Evolutionary conservation across 2,888 invertebrate genomes (phyloP).

Genomic region (Hesperia comma): DNA sequence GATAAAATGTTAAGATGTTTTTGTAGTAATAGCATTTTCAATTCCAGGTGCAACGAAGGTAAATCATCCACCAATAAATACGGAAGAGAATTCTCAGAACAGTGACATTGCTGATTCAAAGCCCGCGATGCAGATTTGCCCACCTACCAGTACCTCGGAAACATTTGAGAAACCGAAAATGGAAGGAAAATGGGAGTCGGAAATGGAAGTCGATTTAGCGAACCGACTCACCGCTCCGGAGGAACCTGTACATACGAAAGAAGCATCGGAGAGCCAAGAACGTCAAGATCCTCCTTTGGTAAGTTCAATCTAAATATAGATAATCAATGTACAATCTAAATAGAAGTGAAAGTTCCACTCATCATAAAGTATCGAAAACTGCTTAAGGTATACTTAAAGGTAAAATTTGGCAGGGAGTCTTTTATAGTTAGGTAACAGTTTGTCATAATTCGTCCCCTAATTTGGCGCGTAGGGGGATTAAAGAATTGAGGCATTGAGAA

Average conservation of each 20-base stretch:
- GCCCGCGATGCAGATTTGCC: conserved; percentile 56
- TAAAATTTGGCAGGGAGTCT: no score
- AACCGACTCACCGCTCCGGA: conserved; percentile 15
- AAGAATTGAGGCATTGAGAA: no score
- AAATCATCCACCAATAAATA: conserved; percentile 60
- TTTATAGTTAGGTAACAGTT: no score
- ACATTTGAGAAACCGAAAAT: conserved; percentile 47
- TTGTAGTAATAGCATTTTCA: conserved; percentile 9
- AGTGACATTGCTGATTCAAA: conserved; percentile 70
- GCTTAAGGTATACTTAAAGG: no score
- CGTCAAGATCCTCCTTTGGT: background rate
- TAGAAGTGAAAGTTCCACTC: no score
- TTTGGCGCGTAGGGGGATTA: no score
- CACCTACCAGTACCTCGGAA: conserved; percentile 68
- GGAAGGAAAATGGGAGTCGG: background rate
- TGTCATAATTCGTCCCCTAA: no score
- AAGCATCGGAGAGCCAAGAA: background rate
- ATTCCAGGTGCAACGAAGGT: conserved; percentile 55
- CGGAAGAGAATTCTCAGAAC: conserved; percentile 72
- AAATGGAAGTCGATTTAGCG: conserved; percentile 36
- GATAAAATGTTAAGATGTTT: no score
- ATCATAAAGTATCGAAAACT: no score
- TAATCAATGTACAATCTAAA: no score
- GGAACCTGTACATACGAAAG: background rate
- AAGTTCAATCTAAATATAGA: background rate